Conservation (phyloP, 2,113 vertebrate genomes). For the Centrocercus urophasianus region DNA sequence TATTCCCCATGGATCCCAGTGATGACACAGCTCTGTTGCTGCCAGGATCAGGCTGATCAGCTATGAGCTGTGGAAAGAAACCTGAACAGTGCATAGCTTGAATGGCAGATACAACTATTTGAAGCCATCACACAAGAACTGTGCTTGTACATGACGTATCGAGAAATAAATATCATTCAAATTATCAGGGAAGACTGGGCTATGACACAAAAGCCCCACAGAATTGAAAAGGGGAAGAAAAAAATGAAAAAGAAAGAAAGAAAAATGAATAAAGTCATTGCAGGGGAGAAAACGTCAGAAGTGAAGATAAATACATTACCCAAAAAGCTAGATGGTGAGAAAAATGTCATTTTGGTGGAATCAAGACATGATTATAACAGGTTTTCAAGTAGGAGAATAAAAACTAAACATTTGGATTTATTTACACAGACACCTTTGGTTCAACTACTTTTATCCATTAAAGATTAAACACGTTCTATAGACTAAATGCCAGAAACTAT, state of each 20-base stretch:
- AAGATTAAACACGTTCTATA: not conserved
- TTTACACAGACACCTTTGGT: not conserved
- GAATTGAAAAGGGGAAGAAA: not conserved
- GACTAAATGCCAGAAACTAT: not conserved
- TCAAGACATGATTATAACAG: not conserved
- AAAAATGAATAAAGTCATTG: not conserved
- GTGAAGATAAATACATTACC: fast-evolving
- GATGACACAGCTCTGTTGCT: not conserved
- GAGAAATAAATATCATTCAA: too few relatives aligned
- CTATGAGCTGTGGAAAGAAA: not conserved
- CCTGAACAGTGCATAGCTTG: not conserved
- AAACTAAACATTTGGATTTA: not conserved
- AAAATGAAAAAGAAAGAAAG: fast-evolving
- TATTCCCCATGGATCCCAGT: not conserved
- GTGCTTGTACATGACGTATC: not conserved
- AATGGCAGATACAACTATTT: not conserved
- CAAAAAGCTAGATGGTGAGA: not conserved
- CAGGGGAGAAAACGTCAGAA: not conserved
- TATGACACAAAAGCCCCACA: not conserved
- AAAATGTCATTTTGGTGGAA: not conserved
- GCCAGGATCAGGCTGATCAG: not conserved
- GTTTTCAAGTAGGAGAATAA: not conserved
- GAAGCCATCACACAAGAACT: not conserved
- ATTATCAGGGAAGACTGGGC: not conserved
- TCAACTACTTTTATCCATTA: not conserved